Base-by-base conservation (phyloP, 2,113 vertebrate genomes). In the Genyomyrus donnyi region DNA sequence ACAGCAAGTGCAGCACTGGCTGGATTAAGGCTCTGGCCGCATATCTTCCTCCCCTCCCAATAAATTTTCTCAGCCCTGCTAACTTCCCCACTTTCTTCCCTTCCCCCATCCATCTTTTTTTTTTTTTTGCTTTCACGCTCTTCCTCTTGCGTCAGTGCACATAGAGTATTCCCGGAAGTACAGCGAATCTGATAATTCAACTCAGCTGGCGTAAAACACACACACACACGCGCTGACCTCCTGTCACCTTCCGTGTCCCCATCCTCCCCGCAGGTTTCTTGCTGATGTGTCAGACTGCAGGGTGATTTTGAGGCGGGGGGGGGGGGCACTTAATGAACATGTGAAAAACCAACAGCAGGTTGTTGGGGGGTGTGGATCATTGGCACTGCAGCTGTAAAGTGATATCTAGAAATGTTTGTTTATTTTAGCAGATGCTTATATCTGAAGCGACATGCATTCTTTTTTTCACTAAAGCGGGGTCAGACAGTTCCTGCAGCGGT, bases 161-260 rank as follows among this genome's bases (percentile, higher is more conserved):
- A 90, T 13, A 39, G 70, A 19, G 70, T 39, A 39, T 24, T 39
- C 35, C 70, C 35, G 89, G 93, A 93, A 90, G 90, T 89, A 92
- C 93, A 93, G 93, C 96, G 95, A 96, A 96, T 89, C 92, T 95
- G 95, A 96, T 95, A 93, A 94, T 96, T 94, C 91, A 90, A 83
- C 91, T 90, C 92, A 92, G 91, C 92, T 91, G 91, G n/a, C 70
- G 92, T 91, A 93, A 91, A 93, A 35, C 9, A 1, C 70, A 52
- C 6, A 2, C 5, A 2, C 48, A 21, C 66, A 0, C 1, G 70
- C 15, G 15, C 70, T 39, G 91, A 89, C 93, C 96, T 95, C 95
- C 95, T 96, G 94, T 95, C 88, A 91, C 92, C 87, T 94, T 95
- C 91, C 93, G 90, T 91, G 92, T 93, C 87, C 88, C 89, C 17